phyloP scores from a whole-genome alignment of 2,113 vertebrate species.

The Ivindomyrus marchei region DNA sequence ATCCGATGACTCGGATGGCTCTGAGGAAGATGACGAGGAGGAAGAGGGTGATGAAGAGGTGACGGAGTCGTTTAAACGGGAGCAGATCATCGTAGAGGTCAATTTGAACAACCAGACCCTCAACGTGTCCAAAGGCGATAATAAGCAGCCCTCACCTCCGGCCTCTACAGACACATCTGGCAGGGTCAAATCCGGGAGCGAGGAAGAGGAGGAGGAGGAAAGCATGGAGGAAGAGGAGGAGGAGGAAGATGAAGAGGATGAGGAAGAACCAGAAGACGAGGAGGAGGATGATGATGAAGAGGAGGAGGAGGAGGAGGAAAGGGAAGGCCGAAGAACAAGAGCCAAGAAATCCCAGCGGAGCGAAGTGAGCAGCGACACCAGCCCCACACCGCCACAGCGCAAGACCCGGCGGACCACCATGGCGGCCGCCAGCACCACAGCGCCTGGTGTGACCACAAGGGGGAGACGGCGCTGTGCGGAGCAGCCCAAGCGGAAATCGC shows the following conservation, averaged over 20 bases:
- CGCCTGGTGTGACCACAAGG: constrained; percentile 71
- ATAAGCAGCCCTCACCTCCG: constrained; percentile 73
- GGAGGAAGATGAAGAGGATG: constrained; percentile 50
- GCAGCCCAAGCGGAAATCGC: constrained; percentile 72
- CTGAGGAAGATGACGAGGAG: constrained; percentile 75
- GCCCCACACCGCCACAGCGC: constrained; percentile 48
- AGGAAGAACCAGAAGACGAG: constrained; percentile 60
- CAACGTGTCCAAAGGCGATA: constrained; percentile 94
- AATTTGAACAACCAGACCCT: constrained; percentile 99
- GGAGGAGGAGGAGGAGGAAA: constrained; percentile 60
- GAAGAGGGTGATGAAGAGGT: constrained; percentile 60
- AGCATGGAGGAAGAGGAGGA: constrained; percentile 50
- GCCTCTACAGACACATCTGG: constrained; percentile 69
- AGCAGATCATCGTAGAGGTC: constrained; percentile 98
- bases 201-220: constrained; percentile 66
- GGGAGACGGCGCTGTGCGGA: constrained; percentile 74
- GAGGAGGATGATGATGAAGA: constrained; percentile 62
- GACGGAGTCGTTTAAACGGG: constrained; percentile 85
- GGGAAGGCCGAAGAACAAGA: constrained; percentile 67
- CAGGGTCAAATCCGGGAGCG: constrained; percentile 79
- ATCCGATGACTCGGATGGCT: constrained; percentile 67
- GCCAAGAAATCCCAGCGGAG: constrained; percentile 56
- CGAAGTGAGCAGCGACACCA: not conserved
- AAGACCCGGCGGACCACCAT: constrained; percentile 63
- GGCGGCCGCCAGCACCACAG: constrained; percentile 50